Evolutionary conservation across 1,140 invertebrate genomes (phyloP).

Genomic region (Ips typographus): DNA sequence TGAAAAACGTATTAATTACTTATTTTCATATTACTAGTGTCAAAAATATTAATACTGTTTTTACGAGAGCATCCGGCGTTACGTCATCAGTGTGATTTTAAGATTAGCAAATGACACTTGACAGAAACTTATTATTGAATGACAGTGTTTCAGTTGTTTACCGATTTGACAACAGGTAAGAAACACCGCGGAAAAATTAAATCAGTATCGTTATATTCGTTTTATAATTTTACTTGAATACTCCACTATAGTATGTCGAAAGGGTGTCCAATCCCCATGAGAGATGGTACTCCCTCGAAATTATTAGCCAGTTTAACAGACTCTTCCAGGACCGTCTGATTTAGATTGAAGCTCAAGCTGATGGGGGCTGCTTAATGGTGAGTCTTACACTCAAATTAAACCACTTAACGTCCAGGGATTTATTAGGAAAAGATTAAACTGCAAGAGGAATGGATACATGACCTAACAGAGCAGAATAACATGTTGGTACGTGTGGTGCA

Average conservation of each 20-base stretch:
- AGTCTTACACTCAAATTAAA: not conserved
- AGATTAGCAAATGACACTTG: too few relatives aligned
- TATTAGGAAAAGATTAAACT: constrained; percentile 57
- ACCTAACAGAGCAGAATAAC: constrained; percentile 59
- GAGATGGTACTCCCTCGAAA: constrained; percentile 39
- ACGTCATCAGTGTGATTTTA: too few relatives aligned
- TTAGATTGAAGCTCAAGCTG: constrained; percentile 40
- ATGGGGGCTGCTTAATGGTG: constrained; percentile 35
- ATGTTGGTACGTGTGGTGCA: constrained; percentile 59
- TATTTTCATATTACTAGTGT: too few relatives aligned
- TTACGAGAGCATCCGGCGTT: too few relatives aligned
- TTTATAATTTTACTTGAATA: too few relatives aligned
- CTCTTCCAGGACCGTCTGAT: constrained; percentile 46
- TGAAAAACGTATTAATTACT: too few relatives aligned
- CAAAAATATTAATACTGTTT: too few relatives aligned
- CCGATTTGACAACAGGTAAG: too few relatives aligned
- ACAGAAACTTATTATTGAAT: too few relatives aligned
- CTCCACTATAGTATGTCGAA: not conserved
- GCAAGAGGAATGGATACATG: constrained; percentile 58
- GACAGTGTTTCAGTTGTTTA: too few relatives aligned
- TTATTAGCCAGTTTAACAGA: constrained; percentile 45
- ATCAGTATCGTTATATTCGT: too few relatives aligned
- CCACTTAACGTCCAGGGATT: not conserved
- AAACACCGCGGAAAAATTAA: too few relatives aligned
- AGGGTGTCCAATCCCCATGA: constrained; percentile 37